phyloP scores from a whole-genome alignment of 2,113 vertebrate genomes.

The Elaphurus davidianus region DNA sequence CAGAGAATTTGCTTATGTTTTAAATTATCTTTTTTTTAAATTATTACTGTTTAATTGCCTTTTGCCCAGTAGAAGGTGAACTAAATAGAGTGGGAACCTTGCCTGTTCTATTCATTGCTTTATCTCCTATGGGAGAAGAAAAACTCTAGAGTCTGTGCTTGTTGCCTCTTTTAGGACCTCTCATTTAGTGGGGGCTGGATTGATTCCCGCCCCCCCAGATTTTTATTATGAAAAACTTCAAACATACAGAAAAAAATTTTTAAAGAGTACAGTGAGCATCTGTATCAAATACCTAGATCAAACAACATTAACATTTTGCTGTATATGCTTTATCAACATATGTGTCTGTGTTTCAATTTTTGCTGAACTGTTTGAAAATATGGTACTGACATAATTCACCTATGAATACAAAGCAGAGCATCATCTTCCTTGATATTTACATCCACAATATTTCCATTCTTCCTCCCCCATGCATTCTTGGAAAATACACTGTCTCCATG shows the following conservation, averaged over 20 bases:
- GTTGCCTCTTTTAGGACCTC: not conserved
- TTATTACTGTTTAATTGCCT: not conserved
- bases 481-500: not conserved
- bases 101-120: not conserved
- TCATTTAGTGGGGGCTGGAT: not conserved
- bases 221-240: constrained; percentile 19
- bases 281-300: not conserved
- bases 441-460: not conserved
- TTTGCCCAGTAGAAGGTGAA: not conserved
- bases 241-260: not conserved
- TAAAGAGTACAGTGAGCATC: not conserved
- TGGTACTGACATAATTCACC: not conserved
- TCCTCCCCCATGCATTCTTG: not conserved
- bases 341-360: not conserved
- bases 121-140: not conserved
- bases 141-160: not conserved
- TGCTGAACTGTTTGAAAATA: not conserved
- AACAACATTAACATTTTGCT: not conserved
- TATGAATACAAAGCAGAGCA: not conserved
- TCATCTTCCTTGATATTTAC: not conserved
- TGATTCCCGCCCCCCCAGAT: not conserved
- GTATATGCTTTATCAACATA: not conserved
- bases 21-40: not conserved
- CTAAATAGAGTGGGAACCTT: not conserved
- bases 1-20: not conserved